A percentile compares a stretch with the other conserved stretches of the same genome.
Conservation (phyloP, 2,797 vertebrate species). For the Leontocebus nigricollis region DNA sequence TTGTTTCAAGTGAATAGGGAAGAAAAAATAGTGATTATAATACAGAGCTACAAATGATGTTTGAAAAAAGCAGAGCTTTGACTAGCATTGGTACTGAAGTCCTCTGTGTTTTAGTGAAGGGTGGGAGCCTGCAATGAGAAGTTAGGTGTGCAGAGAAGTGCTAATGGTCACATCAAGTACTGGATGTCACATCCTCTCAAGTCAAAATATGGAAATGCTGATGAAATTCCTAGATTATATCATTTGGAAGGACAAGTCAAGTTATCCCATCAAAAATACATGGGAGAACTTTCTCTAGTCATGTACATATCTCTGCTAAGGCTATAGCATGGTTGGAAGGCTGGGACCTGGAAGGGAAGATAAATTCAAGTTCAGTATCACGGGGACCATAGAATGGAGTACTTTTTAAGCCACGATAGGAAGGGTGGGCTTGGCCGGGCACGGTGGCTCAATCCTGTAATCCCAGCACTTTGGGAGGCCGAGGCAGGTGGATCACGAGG, state of each 20-base stretch:
- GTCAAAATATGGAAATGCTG: not conserved
- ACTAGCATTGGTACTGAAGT: not conserved
- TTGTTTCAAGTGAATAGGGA: not conserved
- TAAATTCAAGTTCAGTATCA: not conserved
- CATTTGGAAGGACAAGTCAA: not conserved
- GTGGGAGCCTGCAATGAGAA: not conserved
- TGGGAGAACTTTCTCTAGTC: not conserved
- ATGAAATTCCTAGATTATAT: constrained; percentile 9
- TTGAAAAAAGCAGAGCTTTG: not conserved
- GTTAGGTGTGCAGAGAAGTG: not conserved
- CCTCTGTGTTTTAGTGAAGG: not conserved
- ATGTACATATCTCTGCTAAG: not conserved
- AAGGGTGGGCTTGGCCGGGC: not conserved
- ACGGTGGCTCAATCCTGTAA: too few species aligned
- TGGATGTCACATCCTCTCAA: not conserved
- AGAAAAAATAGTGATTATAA: not conserved
- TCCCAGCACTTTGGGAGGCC: too few species aligned
- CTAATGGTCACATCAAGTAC: not conserved
- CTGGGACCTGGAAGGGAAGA: not conserved
- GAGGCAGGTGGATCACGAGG: too few species aligned
- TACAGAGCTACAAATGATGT: not conserved
- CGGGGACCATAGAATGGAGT: not conserved
- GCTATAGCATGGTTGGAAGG: not conserved
- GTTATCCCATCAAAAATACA: not conserved
- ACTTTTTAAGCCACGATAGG: not conserved